A percentile compares a stretch with the other conserved stretches of the same genome.
phyloP scores from a whole-genome alignment of 2,113 vertebrate species.

The Hystrix brachyura region DNA sequence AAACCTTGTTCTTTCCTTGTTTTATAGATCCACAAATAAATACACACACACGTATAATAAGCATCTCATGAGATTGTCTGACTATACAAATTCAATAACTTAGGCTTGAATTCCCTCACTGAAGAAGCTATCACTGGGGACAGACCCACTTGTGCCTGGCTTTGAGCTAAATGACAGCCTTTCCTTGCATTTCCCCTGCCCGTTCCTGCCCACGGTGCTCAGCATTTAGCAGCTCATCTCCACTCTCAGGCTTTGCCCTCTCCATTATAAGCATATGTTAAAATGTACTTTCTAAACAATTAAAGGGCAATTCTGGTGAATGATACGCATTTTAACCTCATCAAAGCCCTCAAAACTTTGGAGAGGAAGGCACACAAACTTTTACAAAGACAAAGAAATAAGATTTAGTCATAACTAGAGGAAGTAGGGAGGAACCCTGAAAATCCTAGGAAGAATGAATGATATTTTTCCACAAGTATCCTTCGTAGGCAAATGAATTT shows the following conservation, averaged over 20 bases:
- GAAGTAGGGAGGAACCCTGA: not conserved
- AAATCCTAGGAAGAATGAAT: not conserved
- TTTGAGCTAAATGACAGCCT: not conserved
- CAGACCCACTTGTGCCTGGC: too few relatives aligned
- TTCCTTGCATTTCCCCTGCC: not conserved
- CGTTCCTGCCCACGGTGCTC: not conserved
- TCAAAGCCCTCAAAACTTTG: not conserved
- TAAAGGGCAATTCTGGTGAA: not conserved
- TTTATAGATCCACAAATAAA: not conserved
- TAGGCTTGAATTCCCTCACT: not conserved
- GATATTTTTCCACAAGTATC: not conserved
- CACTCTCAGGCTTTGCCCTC: not conserved
- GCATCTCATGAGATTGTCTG: not conserved
- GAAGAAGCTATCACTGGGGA: not conserved
- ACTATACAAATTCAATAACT: not conserved
- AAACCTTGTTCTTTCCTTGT: not conserved
- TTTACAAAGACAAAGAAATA: not conserved
- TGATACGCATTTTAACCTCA: not conserved
- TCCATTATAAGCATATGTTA: not conserved
- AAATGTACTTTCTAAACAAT: slow-evolving; percentile 7
- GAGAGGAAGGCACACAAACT: not conserved
- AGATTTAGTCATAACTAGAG: not conserved
- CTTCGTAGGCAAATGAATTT: not conserved
- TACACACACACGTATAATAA: not conserved
- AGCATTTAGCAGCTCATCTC: not conserved